These are phyloP conservation scores for Aphelenchoides bicaudatus DNA, from an alignment of 2,888 invertebrate genomes.

Conservation along the genomic window DNA sequence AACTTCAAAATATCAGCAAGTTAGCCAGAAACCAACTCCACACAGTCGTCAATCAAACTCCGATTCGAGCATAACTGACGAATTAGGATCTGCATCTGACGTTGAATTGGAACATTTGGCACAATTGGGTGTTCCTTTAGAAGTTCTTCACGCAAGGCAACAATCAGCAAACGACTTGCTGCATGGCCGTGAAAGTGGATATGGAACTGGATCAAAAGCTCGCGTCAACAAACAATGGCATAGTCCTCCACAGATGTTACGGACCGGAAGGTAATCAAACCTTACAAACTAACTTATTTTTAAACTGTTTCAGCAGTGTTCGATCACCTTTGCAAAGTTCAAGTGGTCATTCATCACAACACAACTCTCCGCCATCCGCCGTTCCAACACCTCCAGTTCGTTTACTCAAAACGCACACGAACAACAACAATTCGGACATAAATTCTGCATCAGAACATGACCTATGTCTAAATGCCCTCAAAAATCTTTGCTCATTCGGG, in stretches of 20 bases:
- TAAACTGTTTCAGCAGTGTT: slow-evolving; percentile 3
- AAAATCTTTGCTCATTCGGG: no score
- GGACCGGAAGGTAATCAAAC: no score
- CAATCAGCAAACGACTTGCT: neutral
- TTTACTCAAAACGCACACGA: neutral
- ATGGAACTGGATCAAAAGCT: slow-evolving; percentile 15
- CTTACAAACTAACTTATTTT: neutral
- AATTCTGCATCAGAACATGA: slow-evolving; percentile 2
- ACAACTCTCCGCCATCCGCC: slow-evolving; percentile 9
- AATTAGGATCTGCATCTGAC: neutral
- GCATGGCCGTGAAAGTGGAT: slow-evolving; percentile 11
- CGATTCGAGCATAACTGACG: slow-evolving; percentile 3
- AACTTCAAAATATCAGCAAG: neutral
- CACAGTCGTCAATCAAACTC: neutral
- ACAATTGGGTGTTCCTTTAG: slow-evolving; percentile 2
- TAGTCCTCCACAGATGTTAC: no score
- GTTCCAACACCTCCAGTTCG: neutral
- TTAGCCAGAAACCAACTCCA: neutral
- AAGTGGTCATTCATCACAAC: slow-evolving; percentile 9
- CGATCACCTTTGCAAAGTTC: slow-evolving; percentile 11
- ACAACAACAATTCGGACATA: no score
- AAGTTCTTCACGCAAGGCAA: neutral
- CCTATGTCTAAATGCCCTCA: slow-evolving; percentile 1
- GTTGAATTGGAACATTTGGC: neutral
- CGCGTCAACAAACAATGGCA: no score